Percentiles rank a stretch among this genome's conserved stretches.
These are phyloP conservation scores for Catharus ustulatus DNA, from an alignment of 2,797 vertebrate genomes.

Conservation along the genomic window DNA sequence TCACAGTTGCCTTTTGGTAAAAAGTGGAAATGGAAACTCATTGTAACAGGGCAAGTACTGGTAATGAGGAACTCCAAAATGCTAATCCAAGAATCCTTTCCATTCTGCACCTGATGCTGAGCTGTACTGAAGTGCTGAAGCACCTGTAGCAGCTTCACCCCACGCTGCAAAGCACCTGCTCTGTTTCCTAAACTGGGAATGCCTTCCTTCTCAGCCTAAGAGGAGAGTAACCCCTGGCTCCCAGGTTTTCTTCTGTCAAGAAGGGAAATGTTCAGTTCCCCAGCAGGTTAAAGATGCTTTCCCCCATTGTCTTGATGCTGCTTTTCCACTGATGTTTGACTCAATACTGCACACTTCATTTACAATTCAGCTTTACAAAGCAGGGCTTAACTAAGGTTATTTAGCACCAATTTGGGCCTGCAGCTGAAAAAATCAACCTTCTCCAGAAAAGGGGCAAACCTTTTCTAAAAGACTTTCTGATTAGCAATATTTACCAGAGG, in stretches of 20 bases:
- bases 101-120: background rate
- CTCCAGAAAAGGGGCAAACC: background rate
- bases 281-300: background rate
- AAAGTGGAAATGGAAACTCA: background rate
- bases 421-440: background rate
- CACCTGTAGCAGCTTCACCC: background rate
- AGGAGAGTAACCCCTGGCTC: background rate
- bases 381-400: slow-evolving; percentile 19
- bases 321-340: background rate
- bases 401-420: slow-evolving; percentile 14
- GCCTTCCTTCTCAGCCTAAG: background rate
- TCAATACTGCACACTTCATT: background rate
- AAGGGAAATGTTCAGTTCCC: background rate
- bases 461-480: background rate
- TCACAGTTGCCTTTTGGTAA: slow-evolving; percentile 16
- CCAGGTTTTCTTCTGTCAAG: background rate
- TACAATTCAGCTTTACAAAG: background rate
- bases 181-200: background rate
- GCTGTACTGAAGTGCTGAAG: background rate
- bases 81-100: background rate
- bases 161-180: background rate
- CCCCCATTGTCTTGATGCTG: background rate
- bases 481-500: slow-evolving; percentile 7
- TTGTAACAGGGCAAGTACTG: background rate
- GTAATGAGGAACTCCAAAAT: background rate